Conservation (phyloP, 1,140 invertebrate genomes). For the Akabosia matsudoensis region DNA sequence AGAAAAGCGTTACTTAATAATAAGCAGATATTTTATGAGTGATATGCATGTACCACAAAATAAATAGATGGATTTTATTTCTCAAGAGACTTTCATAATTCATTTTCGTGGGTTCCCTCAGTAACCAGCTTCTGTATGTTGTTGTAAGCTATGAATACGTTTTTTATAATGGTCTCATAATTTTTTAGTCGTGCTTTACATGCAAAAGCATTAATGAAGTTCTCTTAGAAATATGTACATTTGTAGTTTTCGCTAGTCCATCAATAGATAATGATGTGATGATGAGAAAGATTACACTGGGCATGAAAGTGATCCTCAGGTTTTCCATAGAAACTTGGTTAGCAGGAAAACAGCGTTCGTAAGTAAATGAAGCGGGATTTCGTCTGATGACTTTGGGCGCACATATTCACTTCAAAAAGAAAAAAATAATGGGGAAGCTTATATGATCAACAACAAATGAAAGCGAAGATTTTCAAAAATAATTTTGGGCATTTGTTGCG, state of each 20-base stretch:
- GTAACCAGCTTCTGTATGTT: not conserved
- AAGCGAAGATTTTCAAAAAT: too few species aligned
- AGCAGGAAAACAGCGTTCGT: not conserved
- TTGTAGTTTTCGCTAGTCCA: conserved; percentile 14
- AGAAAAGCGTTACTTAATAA: not conserved
- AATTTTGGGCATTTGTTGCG: not conserved
- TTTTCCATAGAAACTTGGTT: too few species aligned
- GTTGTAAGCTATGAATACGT: too few species aligned
- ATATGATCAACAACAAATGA: not conserved
- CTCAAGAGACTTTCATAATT: not conserved
- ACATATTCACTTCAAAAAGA: not conserved
- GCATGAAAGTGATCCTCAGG: conserved; percentile 14
- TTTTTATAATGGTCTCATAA: too few species aligned
- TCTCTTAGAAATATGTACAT: too few species aligned
- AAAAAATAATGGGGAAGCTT: not conserved
- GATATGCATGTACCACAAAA: not conserved
- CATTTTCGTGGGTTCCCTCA: not conserved
- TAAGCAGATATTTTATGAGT: not conserved
- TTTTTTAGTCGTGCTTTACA: too few species aligned
- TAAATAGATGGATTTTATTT: conserved; percentile 15
- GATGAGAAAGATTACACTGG: conserved; percentile 2
- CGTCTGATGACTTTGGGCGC: not conserved
- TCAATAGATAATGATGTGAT: conserved; percentile 21
- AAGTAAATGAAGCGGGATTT: not conserved
- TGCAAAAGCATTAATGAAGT: too few species aligned